A percentile compares a stretch with the other conserved stretches of the same genome.
phyloP scores from a whole-genome alignment of 2,797 vertebrate species.

The Lerista edwardsae region DNA sequence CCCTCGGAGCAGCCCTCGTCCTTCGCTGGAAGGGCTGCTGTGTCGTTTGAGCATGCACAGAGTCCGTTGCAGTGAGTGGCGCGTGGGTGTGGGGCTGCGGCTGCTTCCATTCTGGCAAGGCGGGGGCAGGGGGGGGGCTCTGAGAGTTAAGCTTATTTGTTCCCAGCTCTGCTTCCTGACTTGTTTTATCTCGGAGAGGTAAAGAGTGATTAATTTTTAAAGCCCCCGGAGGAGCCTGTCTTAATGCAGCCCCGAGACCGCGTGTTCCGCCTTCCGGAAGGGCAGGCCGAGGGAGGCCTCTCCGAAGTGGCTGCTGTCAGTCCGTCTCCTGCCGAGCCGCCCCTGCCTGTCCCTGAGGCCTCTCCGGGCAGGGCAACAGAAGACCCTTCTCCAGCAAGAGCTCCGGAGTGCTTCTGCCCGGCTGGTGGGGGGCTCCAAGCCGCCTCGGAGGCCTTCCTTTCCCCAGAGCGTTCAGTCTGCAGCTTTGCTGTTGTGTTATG shows the following conservation, averaged over 20 bases:
- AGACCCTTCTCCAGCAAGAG: too few relatives aligned
- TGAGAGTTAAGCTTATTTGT: not conserved
- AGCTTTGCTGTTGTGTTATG: too few relatives aligned
- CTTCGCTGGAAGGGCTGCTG: too few relatives aligned
- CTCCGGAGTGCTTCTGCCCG: too few relatives aligned
- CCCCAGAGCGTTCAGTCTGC: too few relatives aligned
- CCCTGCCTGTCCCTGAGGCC: not conserved
- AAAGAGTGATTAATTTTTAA: slow-evolving; percentile 21
- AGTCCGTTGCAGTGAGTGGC: not conserved
- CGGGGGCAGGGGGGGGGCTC: not conserved
- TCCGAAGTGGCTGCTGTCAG: too few relatives aligned
- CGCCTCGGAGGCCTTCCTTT: too few relatives aligned
- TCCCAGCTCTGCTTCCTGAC: not conserved
- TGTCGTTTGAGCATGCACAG: not conserved
- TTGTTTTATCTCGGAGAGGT: slow-evolving; percentile 6
- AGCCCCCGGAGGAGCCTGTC: not conserved
- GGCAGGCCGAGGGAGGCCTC: not conserved
- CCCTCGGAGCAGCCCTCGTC: not conserved
- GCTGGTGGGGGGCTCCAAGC: too few relatives aligned
- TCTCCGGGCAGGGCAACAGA: too few relatives aligned
- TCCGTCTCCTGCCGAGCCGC: not conserved
- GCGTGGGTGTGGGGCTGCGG: too few relatives aligned
- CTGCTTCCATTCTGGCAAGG: not conserved
- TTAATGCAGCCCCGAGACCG: not conserved
- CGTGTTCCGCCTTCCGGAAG: not conserved